Conservation (phyloP, 2,888 invertebrate species). For the Schizaphis graminum region DNA sequence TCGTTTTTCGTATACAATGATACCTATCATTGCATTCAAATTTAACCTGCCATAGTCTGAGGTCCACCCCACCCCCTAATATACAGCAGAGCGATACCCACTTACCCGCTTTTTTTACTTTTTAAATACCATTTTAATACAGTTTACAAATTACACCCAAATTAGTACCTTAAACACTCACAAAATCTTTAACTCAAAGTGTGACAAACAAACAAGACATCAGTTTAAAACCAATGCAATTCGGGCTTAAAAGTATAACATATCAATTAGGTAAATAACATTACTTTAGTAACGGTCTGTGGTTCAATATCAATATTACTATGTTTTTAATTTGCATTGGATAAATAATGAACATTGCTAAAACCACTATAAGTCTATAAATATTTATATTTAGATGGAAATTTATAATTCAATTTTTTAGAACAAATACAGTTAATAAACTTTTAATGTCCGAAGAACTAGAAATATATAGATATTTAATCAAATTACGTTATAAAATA, state of each 20-base stretch:
- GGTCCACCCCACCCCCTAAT: no score
- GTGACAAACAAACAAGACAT: neutral
- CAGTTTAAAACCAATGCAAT: neutral
- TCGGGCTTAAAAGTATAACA: neutral
- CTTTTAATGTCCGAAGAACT: neutral
- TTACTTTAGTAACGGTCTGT: neutral
- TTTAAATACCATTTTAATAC: neutral
- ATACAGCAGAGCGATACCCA: no score
- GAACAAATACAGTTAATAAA: neutral
- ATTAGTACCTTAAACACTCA: neutral
- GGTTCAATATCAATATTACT: neutral
- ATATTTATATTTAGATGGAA: neutral
- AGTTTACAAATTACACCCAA: neutral
- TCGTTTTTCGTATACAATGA: no score
- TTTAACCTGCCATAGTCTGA: no score
- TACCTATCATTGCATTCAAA: no score
- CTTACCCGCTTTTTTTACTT: no score
- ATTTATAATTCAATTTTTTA: neutral
- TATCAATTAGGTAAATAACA: neutral
- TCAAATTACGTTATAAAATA: neutral
- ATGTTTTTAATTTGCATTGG: neutral
- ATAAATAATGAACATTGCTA: neutral
- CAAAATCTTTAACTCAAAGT: neutral
- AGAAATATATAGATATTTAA: neutral
- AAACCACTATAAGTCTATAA: neutral